These are phyloP conservation scores for Distichodus sexfasciatus DNA, from an alignment of 2,797 vertebrate species.

Conservation along the genomic window DNA sequence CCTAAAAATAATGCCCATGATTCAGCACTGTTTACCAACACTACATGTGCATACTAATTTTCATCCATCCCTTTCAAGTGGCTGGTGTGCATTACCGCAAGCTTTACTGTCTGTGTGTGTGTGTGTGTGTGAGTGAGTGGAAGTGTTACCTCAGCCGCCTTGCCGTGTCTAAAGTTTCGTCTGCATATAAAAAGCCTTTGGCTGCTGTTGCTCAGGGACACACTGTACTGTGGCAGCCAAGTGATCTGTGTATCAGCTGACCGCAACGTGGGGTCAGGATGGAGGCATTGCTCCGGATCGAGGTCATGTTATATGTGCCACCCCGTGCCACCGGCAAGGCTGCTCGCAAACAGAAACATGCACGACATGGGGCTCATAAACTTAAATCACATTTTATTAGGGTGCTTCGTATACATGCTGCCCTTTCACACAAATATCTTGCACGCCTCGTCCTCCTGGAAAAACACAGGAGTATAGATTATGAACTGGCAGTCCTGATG, in stretches of 20 bases:
- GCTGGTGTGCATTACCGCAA: conserved; percentile 13
- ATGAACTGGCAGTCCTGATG: no score
- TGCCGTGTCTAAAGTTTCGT: conserved; percentile 67
- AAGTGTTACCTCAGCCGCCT: conserved; percentile 15
- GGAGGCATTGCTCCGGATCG: conserved; percentile 55
- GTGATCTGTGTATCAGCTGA: conserved; percentile 80
- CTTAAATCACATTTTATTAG: conserved; percentile 23
- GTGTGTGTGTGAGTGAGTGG: background rate
- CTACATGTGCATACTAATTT: conserved; percentile 19
- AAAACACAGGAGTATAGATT: no score
- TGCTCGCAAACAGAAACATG: conserved; percentile 46
- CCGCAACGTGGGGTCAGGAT: conserved; percentile 42
- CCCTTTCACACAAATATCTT: conserved; percentile 11
- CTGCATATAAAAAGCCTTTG: conserved; percentile 69
- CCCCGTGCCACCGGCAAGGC: conserved; percentile 59
- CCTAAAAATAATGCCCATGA: background rate
- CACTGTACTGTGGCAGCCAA: conserved; percentile 70
- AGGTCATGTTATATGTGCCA: conserved; percentile 51
- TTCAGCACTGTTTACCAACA: conserved; percentile 5
- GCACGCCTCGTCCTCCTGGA: background rate
- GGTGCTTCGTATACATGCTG: conserved; percentile 8
- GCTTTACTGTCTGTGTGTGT: conserved; percentile 8
- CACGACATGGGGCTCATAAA: conserved; percentile 38
- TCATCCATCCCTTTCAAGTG: conserved; percentile 11
- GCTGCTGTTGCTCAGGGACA: conserved; percentile 64